phyloP scores from a whole-genome alignment of 2,797 vertebrate genomes.

The Remorina albescens region DNA sequence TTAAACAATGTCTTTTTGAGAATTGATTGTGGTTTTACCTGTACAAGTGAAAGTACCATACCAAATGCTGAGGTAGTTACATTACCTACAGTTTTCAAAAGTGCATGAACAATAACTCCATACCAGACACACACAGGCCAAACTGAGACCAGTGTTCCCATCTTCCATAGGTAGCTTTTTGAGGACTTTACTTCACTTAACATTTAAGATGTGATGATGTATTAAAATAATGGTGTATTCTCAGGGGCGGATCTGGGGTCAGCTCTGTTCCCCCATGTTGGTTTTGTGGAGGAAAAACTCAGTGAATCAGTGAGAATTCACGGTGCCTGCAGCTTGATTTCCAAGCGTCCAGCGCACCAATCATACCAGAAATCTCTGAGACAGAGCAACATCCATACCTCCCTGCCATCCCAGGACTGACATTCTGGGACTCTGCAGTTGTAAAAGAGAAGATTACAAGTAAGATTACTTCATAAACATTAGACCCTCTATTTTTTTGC shows the following conservation, averaged over 20 bases:
- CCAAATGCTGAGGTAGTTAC: too few relatives aligned
- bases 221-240: background rate
- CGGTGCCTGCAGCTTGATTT: background rate
- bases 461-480: constrained; percentile 2
- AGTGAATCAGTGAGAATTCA: background rate
- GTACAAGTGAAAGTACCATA: too few relatives aligned
- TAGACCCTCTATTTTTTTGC: constrained; percentile 14
- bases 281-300: background rate
- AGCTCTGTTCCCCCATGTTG: background rate
- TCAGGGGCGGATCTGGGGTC: background rate
- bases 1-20: too few relatives aligned
- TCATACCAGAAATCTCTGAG: background rate
- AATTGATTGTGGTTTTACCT: too few relatives aligned
- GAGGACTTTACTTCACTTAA: background rate
- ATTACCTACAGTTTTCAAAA: background rate
- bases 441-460: too few relatives aligned
- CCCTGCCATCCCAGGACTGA: background rate
- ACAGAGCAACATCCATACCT: background rate
- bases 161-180: background rate
- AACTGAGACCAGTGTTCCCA: background rate
- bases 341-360: background rate
- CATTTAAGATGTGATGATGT: background rate
- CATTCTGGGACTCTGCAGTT: background rate
- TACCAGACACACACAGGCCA: background rate
- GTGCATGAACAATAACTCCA: background rate